Evolutionary conservation across 2,888 invertebrate genomes (phyloP).

Genomic region (Oligia latruncula): DNA sequence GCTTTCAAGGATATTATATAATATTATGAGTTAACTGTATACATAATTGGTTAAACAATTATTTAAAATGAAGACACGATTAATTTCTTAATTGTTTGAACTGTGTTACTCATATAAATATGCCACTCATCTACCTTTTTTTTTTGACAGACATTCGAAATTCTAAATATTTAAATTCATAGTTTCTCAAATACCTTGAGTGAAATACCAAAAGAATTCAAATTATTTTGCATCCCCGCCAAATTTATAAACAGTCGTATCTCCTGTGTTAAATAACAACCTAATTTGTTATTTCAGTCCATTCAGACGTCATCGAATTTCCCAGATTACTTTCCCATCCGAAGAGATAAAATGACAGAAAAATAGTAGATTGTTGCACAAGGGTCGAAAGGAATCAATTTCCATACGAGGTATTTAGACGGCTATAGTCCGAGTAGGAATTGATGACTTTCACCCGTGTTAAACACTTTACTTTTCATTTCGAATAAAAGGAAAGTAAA

Average conservation of each 20-base stretch:
- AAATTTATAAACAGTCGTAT: conserved; percentile 15
- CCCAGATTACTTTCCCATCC: conserved; percentile 15
- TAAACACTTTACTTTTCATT: too few species aligned
- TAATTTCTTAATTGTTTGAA: background rate
- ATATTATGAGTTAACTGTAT: conserved; percentile 34
- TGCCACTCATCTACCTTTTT: background rate
- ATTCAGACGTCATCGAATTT: conserved; percentile 29
- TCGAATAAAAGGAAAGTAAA: too few species aligned
- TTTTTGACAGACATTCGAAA: background rate
- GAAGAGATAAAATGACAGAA: conserved; percentile 36
- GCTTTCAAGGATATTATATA: conserved; percentile 33
- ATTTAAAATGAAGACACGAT: conserved; percentile 13
- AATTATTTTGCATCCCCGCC: conserved; percentile 10
- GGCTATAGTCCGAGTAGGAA: too few species aligned
- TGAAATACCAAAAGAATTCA: conserved; percentile 3
- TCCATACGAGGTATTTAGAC: too few species aligned
- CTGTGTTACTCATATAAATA: background rate
- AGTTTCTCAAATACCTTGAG: background rate
- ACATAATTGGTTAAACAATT: conserved; percentile 29
- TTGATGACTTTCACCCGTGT: too few species aligned
- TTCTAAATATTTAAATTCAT: background rate
- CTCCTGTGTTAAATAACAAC: conserved; percentile 1
- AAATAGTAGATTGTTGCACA: background rate
- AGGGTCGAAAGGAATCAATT: too few species aligned
- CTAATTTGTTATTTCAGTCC: conserved; percentile 16